phyloP scores from a whole-genome alignment of 1,140 invertebrate species.

The Nasonia giraulti region DNA sequence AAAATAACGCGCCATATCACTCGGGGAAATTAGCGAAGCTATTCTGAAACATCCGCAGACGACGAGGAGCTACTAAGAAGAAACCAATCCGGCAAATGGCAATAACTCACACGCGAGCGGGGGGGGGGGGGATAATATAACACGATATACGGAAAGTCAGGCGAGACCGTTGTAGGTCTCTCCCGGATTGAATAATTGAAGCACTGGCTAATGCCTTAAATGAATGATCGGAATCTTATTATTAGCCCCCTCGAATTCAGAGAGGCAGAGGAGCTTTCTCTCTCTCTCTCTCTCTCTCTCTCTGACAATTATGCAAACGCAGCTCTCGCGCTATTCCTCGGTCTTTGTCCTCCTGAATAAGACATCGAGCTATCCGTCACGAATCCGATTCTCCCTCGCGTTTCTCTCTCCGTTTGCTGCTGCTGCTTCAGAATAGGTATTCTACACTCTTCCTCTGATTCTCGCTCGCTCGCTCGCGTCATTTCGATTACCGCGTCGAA shows the following conservation, averaged over 20 bases:
- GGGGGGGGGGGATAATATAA: neutral
- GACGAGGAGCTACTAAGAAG: neutral
- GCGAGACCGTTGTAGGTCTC: neutral
- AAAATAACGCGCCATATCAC: neutral
- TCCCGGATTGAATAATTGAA: neutral
- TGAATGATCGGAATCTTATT: conserved; percentile 13
- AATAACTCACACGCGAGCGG: neutral
- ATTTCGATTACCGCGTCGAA: neutral
- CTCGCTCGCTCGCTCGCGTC: neutral
- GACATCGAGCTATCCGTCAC: conserved; percentile 24
- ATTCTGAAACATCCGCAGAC: neutral
- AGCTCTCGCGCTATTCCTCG: neutral
- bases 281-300: neutral
- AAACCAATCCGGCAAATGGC: neutral
- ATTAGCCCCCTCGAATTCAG: neutral
- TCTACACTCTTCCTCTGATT: neutral
- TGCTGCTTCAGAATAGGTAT: too few species aligned
- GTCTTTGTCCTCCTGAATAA: conserved; percentile 33
- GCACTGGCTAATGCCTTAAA: neutral
- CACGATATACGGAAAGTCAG: neutral
- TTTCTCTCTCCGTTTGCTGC: too few species aligned
- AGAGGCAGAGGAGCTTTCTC: neutral
- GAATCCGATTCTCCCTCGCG: neutral
- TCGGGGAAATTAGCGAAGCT: neutral
- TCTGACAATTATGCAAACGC: neutral